Percentiles rank a stretch among this genome's conserved stretches.
Evolutionary conservation across 2,888 invertebrate genomes (phyloP).

Genomic region (Nezara viridula): DNA sequence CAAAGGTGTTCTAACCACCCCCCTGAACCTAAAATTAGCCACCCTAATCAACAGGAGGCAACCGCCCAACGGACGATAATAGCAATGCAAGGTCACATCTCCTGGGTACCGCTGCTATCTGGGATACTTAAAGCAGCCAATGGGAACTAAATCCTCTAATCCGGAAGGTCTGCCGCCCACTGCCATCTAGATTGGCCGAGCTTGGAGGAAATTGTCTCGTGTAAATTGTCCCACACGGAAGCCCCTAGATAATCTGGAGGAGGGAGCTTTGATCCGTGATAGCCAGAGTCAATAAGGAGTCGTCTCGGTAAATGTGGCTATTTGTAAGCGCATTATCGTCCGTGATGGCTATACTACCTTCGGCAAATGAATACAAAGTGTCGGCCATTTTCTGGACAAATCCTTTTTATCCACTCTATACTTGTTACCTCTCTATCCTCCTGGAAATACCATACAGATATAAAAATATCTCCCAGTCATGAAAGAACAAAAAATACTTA

Average conservation of each 20-base stretch:
- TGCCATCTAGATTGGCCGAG: constrained; percentile 28
- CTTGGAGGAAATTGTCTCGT: constrained; percentile 52
- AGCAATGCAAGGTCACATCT: constrained; percentile 32
- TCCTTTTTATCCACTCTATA: constrained; percentile 6
- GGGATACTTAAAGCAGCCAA: constrained; percentile 31
- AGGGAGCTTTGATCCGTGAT: constrained; percentile 44
- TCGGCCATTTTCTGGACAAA: constrained; percentile 34
- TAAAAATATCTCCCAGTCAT: neutral
- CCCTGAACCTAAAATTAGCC: neutral
- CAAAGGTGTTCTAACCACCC: neutral
- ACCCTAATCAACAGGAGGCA: neutral
- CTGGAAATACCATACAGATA: neutral
- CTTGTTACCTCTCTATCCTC: neutral
- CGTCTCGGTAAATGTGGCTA: constrained; percentile 49
- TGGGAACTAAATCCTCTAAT: constrained; percentile 44
- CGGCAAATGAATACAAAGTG: constrained; percentile 52
- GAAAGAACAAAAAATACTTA: neutral
- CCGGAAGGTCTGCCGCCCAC: constrained; percentile 34
- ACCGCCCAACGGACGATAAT: constrained; percentile 2
- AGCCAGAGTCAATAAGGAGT: constrained; percentile 21
- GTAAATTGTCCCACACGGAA: constrained; percentile 53
- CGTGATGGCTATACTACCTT: neutral
- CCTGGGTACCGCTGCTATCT: neutral
- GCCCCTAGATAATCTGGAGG: constrained; percentile 46
- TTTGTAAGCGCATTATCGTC: constrained; percentile 46